Base-by-base conservation (phyloP, 2,797 vertebrate genomes). In the Atherinosoma microstoma region DNA sequence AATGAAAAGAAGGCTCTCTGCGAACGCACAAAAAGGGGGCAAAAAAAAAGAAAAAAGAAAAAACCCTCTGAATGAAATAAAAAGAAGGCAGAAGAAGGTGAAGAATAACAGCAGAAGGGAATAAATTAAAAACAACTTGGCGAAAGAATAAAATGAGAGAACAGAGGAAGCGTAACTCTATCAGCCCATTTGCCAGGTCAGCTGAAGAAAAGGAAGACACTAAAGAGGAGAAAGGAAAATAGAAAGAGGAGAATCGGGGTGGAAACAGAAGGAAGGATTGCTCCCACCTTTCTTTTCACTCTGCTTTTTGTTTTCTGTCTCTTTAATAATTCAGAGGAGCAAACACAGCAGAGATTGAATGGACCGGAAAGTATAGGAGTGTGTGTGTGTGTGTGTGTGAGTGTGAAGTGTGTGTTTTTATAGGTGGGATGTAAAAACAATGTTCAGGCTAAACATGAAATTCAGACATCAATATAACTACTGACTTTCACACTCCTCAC, bases 321-420 rank as follows among this genome's bases (percentile, higher is more conserved):
- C 81, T 87, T 93, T 70, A 93, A 92, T 91, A 92, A 93, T 92
- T 92, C 83, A 93, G 75, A 84, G 63, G 76, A 70, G 82, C 86
- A 89, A 85, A 90, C 78, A 84, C 79, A 76, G 85, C 80, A 78
- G 80, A 84, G 81, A 85, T 74, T 71, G 83, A 88, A 80, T 72
- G 89, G 60, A 56, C 59, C 11, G 18, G 59, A 73, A 65, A 67
- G 56, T 4, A 73, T 40, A 68, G 20, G 29, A n/a, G 47, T 29
- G 6, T 56, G n/a, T n/a, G n/a, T n/a, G n/a, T n/a, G n/a, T n/a
- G n/a, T n/a, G n/a, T n/a, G n/a, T n/a, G n/a, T n/a, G n/a, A n/a
- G 49, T 57, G 58, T 45, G 45, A 32, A 35, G 45, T 64, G 38
- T 38, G 54, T 65, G 75, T 78, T 73, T 79, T 66, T 66, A 64